These are phyloP conservation scores for Ptychochromis oligacanthus DNA, from an alignment of 2,113 vertebrate species.

Conservation along the genomic window DNA sequence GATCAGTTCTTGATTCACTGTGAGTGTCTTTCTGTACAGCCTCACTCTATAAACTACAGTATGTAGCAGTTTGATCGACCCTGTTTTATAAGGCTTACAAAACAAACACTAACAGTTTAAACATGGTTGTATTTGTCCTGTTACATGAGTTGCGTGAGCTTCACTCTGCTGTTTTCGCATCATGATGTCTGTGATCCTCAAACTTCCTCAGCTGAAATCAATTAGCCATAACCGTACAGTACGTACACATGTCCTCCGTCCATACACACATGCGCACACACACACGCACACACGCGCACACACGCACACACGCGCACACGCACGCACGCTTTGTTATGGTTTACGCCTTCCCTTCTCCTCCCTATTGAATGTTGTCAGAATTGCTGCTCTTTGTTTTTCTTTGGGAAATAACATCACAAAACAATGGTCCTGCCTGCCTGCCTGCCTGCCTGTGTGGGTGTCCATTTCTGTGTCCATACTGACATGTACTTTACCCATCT, in stretches of 20 bases:
- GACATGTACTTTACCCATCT: slow-evolving; percentile 7
- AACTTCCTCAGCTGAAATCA: slow-evolving; percentile 61
- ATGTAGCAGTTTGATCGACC: neutral
- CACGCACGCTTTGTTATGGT: slow-evolving; percentile 59
- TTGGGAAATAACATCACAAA: slow-evolving; percentile 32
- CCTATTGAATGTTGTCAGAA: slow-evolving; percentile 54
- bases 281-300: slow-evolving; percentile 34
- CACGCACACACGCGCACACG: slow-evolving; percentile 36
- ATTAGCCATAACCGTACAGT: slow-evolving; percentile 50
- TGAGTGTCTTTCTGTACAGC: neutral
- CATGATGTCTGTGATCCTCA: slow-evolving; percentile 17
- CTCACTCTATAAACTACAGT: neutral
- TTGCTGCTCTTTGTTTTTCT: slow-evolving; percentile 51
- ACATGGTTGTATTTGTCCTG: neutral
- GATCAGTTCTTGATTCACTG: neutral
- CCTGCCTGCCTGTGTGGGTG: slow-evolving; percentile 29
- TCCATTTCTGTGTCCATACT: slow-evolving; percentile 4
- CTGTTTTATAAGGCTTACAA: neutral
- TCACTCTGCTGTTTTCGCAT: slow-evolving; percentile 14
- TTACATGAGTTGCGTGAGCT: neutral
- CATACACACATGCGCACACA: slow-evolving; percentile 20
- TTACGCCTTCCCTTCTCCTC: slow-evolving; percentile 72
- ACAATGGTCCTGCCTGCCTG: slow-evolving; percentile 16
- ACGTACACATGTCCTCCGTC: slow-evolving; percentile 19
- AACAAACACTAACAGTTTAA: neutral